Evolutionary conservation across 2,797 vertebrate species (phyloP).

Genomic region (Melanotaenia nigrans): DNA sequence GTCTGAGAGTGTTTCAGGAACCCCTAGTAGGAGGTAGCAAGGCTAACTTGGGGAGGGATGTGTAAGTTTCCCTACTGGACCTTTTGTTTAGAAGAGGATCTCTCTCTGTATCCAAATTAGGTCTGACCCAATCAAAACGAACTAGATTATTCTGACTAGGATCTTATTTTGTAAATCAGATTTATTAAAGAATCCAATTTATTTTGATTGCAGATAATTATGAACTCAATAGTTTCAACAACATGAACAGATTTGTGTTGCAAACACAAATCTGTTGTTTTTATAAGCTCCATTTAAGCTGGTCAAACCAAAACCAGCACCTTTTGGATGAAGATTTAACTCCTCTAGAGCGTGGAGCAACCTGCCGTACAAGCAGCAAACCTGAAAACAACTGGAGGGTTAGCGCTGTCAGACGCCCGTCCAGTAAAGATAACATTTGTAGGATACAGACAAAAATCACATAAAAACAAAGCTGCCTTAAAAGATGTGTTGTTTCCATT

Average conservation of each 20-base stretch:
- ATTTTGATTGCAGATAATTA: neutral
- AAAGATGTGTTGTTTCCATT: conserved; percentile 32
- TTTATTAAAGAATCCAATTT: no score
- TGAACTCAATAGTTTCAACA: neutral
- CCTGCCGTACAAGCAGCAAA: neutral
- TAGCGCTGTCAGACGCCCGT: conserved; percentile 37
- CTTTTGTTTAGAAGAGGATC: no score
- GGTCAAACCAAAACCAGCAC: neutral
- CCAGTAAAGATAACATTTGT: conserved; percentile 65
- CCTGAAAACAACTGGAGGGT: conserved; percentile 10
- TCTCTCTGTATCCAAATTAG: neutral
- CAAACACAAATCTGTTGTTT: neutral
- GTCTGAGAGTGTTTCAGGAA: neutral
- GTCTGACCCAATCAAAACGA: neutral
- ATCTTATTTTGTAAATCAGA: neutral
- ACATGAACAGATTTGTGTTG: neutral
- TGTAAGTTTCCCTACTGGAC: neutral
- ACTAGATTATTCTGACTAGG: neutral
- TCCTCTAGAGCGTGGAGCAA: neutral
- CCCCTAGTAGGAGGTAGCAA: no score
- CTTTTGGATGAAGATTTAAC: neutral
- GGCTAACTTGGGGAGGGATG: neutral
- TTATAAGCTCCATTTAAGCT: neutral
- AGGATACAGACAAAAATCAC: conserved; percentile 37
- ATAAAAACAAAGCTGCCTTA: conserved; percentile 29